Evolutionary conservation across 2,113 vertebrate species (phyloP).

Genomic region (Saccopteryx bilineata): DNA sequence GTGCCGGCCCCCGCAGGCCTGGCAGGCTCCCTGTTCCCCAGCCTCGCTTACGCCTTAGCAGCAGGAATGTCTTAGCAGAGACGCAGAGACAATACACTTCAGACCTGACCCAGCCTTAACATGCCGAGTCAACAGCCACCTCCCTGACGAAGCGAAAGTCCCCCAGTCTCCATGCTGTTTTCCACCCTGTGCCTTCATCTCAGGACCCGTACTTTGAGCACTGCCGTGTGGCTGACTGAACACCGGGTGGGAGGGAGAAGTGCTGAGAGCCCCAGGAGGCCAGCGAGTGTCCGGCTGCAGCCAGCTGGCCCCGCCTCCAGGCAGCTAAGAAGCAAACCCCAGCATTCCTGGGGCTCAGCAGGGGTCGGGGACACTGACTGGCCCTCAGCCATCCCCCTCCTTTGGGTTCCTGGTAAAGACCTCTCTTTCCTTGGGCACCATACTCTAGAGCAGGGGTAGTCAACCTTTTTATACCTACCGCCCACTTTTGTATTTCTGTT

Average conservation of each 20-base stretch:
- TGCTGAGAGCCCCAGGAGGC: accelerated
- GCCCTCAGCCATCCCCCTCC: too few species aligned
- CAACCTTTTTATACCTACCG: too few species aligned
- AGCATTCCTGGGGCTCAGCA: too few species aligned
- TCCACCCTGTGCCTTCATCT: background rate
- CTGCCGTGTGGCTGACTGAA: background rate
- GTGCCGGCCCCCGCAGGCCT: background rate
- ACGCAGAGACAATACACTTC: accelerated
- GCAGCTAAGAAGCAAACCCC: background rate
- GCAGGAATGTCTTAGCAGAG: background rate
- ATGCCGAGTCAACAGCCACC: too few species aligned
- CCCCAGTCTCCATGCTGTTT: accelerated
- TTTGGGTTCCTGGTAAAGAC: background rate
- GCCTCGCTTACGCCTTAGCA: background rate
- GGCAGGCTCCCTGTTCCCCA: background rate
- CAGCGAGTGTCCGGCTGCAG: accelerated
- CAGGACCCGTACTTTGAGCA: background rate
- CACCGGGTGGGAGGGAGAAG: accelerated
- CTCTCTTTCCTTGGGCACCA: background rate
- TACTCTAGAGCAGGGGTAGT: too few species aligned
- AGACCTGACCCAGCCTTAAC: background rate
- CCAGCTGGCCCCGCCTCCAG: background rate
- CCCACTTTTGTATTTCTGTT: too few species aligned
- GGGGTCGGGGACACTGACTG: background rate
- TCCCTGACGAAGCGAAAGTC: accelerated